A percentile compares a stretch with the other conserved stretches of the same genome.
These are phyloP conservation scores for Bovichtus variegatus DNA, from an alignment of 2,797 vertebrate genomes.

Conservation along the genomic window DNA sequence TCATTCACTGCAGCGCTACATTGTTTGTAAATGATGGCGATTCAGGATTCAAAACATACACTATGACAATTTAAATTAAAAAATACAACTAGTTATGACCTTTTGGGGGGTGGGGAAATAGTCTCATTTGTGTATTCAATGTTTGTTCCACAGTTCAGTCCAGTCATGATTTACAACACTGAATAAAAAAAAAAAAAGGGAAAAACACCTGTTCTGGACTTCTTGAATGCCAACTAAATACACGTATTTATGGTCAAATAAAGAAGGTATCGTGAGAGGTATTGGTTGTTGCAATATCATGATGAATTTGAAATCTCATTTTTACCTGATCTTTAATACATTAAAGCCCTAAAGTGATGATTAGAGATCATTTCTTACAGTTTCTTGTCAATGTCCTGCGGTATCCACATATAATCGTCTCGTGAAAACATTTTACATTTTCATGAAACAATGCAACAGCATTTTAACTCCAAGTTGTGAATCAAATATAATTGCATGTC, in stretches of 20 bases:
- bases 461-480: not conserved
- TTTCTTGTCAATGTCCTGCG: no score
- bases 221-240: not conserved
- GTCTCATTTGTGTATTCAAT: not conserved
- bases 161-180: not conserved
- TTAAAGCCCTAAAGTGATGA: not conserved
- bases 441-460: not conserved
- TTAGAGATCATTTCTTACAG: not conserved
- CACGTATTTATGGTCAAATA: no score
- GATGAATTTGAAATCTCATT: not conserved
- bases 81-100: not conserved
- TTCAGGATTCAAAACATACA: not conserved
- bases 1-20: not conserved
- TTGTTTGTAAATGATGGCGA: not conserved
- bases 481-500: not conserved
- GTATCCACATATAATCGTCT: no score
- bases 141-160: not conserved
- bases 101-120: not conserved
- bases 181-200: not conserved
- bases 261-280: no score
- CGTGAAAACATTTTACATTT: not conserved
- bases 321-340: not conserved
- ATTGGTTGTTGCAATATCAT: not conserved
- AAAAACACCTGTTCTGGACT: not conserved
- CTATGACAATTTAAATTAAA: not conserved